Base-by-base conservation (phyloP, 1,140 invertebrate species). In the Pseudomyrmex concolor region DNA sequence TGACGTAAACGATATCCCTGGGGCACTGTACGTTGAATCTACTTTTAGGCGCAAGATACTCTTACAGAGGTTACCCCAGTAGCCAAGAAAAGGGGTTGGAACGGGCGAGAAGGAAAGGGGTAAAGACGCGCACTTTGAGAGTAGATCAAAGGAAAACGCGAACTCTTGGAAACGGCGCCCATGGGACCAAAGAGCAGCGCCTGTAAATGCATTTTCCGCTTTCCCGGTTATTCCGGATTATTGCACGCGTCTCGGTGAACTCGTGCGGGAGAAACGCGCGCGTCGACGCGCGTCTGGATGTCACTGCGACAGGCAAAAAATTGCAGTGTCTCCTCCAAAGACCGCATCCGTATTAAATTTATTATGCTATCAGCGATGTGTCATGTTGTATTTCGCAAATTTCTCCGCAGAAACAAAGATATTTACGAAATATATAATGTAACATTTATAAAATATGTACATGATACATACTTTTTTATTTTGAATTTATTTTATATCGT, bases 131-230 rank as follows among this genome's bases (percentile, higher is more conserved):
- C 50, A 80, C 67, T 84, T 84, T 84, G 72, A 84, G 60, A 34
- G 62, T 70, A 84, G 66, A 80, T 78, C 74, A 80, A 82, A 81
- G 78, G 83, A 80, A 84, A 84, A 82, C 60, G 83, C 54, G 83
- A 84, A 84, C 83, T 84, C 76, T 81, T 78, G 78, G 67, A 71
- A 71, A 80, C 51, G 68, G 68, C 50, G 54, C 83, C 51, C 67
- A 64, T 71, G 78, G 78, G 82, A 57, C 74, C 76, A 84, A 82
- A 84, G 83, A 71, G 64, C 83, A 84, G 77, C 54, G 82, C 59
- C 62, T 45, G 66, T 78, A 80, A 71, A 84, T 80, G 71, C 83
- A 71, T 84, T 84, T 84, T 84, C 78, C 76, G 50, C 76, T 80
- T 71, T 82, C 59, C 70, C 60, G 59, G 66, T 71, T 84, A 84